Evolutionary conservation across 1,140 invertebrate genomes (phyloP), one percentile per base, ranked within the genome.

Genomic region (Riptortus pedestris): DNA sequence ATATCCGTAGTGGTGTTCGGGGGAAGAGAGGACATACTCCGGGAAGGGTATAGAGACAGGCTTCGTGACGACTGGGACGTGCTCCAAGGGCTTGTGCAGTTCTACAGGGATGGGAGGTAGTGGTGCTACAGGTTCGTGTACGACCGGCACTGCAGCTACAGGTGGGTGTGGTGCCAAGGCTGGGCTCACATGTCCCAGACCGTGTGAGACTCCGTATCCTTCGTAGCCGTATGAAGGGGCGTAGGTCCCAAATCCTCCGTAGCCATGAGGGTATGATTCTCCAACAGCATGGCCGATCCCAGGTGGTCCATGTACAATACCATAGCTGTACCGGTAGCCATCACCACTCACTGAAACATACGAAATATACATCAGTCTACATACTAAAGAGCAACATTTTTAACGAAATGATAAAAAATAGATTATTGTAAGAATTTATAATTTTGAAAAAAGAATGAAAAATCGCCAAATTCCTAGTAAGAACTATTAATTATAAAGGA

Each of bases 161-260:
- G 14, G 5, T 5, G 31, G 31, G 14, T 38, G 31, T 14, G 31
- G 14, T 5, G 5, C 14, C 5, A 38, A 14, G 5, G 31, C 14
- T 27, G 22, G 22, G 1, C 18, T 47, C 1, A 5, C 45, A 47
- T 47, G 45, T 12, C 24, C 18, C 1, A 55, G 2, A 26, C 24
- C 51, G 7, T 47, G 45, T 1, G 45, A 22, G 1, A 47, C 9
- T 18, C 28, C 22, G 28, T 59, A 59, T 2, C 28, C n/a, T 11
- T n/a, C 61, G 47, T 65, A 61, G 24, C 58, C 58, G 45, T 51
- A 65, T 12, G 51, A 45, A 4, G 58, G 64, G 29, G 64, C 64
- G 64, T 65, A 65, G 24, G 64, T 61, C 2, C 64, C 64, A 29
- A 61, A 65, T 12, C 64, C 64, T 18, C 64, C 64, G 43, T 65